Conservation (phyloP, 2,888 invertebrate genomes). For the Bruchidius siliquastri region DNA sequence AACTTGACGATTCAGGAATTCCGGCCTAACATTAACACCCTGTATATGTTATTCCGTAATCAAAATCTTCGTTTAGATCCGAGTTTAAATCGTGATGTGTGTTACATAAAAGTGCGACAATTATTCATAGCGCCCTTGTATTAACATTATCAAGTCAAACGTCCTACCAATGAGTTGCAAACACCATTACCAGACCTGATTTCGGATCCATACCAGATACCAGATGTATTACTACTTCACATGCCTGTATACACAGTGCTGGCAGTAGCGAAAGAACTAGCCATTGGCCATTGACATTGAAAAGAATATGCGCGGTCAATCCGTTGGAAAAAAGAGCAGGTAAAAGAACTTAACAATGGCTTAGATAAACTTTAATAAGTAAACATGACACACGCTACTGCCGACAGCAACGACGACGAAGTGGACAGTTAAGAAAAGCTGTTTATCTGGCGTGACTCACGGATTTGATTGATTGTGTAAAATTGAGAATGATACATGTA, state of each 20-base stretch:
- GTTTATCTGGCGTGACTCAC: constrained; percentile 13
- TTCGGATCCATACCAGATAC: background rate
- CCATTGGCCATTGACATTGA: background rate
- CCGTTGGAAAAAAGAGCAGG: background rate
- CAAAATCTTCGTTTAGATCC: no score
- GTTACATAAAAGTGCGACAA: background rate
- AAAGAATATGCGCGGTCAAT: background rate
- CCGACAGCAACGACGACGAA: background rate
- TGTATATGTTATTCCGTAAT: no score
- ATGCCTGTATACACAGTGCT: background rate
- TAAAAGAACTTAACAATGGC: background rate
- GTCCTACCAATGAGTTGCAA: background rate
- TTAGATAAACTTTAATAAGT: background rate
- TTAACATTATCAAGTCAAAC: no score
- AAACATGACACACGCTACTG: background rate
- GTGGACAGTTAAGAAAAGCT: constrained; percentile 9
- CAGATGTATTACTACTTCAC: background rate
- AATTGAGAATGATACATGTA: constrained; percentile 24
- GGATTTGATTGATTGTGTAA: constrained; percentile 21
- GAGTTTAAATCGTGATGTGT: no score
- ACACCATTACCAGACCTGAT: background rate
- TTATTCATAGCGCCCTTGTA: background rate
- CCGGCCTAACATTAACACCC: no score
- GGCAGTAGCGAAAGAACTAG: background rate
- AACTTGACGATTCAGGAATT: no score